Evolutionary conservation across 2,888 invertebrate species (phyloP).

Genomic region (Eristalis pertinax): DNA sequence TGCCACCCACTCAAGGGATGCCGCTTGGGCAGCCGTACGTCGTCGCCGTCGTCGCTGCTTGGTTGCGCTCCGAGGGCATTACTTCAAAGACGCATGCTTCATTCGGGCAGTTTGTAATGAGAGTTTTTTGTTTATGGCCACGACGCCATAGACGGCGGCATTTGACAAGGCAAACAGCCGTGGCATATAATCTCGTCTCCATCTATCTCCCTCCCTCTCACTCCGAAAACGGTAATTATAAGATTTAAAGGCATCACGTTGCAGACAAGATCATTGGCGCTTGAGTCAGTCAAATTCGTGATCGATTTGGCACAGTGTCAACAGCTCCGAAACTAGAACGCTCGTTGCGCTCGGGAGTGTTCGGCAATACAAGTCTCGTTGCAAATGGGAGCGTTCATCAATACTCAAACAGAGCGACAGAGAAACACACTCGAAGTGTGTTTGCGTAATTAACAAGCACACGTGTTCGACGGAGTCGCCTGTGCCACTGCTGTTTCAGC

Average conservation of each 20-base stretch:
- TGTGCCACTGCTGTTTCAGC: background rate
- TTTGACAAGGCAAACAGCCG: slow-evolving; percentile 36
- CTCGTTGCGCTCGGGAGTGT: slow-evolving; percentile 28
- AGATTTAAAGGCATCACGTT: background rate
- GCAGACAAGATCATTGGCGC: slow-evolving; percentile 35
- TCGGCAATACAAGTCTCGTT: background rate
- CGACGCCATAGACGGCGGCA: slow-evolving; percentile 23
- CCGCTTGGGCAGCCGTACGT: background rate
- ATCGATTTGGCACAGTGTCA: slow-evolving; percentile 55
- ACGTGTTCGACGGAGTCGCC: background rate
- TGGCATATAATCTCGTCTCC: slow-evolving; percentile 42
- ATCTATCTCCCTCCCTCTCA: slow-evolving; percentile 19
- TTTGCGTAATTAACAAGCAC: background rate
- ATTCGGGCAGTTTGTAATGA: slow-evolving; percentile 38
- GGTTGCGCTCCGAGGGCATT: background rate
- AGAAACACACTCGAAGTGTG: background rate
- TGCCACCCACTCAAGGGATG: slow-evolving; percentile 42
- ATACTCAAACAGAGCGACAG: background rate
- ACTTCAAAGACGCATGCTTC: slow-evolving; percentile 25
- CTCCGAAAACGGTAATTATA: slow-evolving; percentile 12
- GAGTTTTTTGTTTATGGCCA: slow-evolving; percentile 32
- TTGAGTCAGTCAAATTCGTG: slow-evolving; percentile 46
- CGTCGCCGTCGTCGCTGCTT: background rate
- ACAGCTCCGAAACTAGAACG: slow-evolving; percentile 29
- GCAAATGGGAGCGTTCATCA: background rate